A percentile compares a stretch with the other conserved stretches of the same genome.
Evolutionary conservation across 1,140 invertebrate genomes (phyloP).

Genomic region (Andricus grossulariae): DNA sequence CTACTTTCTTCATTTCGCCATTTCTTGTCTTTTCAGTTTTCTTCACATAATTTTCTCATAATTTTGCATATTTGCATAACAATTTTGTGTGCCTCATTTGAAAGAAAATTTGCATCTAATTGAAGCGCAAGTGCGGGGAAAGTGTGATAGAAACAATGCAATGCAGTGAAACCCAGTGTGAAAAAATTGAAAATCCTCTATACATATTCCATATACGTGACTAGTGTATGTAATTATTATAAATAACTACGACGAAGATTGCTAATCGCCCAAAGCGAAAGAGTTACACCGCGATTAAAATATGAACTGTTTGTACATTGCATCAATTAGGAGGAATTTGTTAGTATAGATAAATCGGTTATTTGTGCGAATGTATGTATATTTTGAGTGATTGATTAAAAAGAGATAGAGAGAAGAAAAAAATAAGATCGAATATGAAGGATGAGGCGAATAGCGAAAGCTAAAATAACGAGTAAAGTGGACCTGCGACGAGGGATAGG

Average conservation of each 20-base stretch:
- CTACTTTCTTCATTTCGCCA: no score
- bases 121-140: conserved; percentile 13
- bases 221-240: conserved; percentile 54
- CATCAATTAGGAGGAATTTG: conserved; percentile 50
- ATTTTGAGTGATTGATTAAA: conserved; percentile 36
- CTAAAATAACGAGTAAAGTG: not conserved
- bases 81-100: no score
- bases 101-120: not conserved
- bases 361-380: conserved; percentile 45
- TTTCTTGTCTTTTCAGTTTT: no score
- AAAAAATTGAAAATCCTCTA: conserved; percentile 49
- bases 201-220: conserved; percentile 56
- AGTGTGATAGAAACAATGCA: conserved; percentile 50
- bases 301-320: conserved; percentile 64
- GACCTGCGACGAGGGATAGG: conserved; percentile 8
- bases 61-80: no score
- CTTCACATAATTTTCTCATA: no score
- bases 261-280: conserved; percentile 4
- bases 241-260: conserved; percentile 44
- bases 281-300: conserved; percentile 40
- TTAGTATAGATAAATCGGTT: conserved; percentile 50
- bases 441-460: conserved; percentile 20
- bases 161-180: conserved; percentile 49
- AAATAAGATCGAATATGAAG: conserved; percentile 43
- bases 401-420: not conserved